Evolutionary conservation across 2,888 invertebrate genomes (phyloP).

Genomic region (Glyphotaelius pellucidus): DNA sequence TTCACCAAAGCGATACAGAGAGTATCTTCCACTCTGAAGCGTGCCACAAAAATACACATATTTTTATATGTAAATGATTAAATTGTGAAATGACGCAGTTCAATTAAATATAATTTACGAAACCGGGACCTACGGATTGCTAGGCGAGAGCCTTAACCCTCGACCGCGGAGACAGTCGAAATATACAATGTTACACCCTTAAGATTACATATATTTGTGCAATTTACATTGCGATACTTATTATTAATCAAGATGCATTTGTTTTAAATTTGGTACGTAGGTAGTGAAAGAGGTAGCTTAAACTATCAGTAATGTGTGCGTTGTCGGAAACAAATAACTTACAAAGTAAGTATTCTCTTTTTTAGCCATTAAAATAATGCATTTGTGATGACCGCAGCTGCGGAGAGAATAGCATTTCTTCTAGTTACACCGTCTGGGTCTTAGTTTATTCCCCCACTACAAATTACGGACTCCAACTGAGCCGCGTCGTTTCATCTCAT

Average conservation of each 20-base stretch:
- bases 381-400: not conserved
- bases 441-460: not conserved
- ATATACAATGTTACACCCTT: too few species aligned
- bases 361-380: not conserved
- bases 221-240: not conserved
- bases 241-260: not conserved
- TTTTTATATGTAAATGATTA: too few species aligned
- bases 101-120: too few species aligned
- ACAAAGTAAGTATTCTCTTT: not conserved
- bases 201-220: too few species aligned
- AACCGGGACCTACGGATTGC: too few species aligned
- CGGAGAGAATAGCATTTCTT: not conserved
- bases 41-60: too few species aligned
- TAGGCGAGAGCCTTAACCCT: too few species aligned
- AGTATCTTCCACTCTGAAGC: too few species aligned
- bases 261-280: not conserved
- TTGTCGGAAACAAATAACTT: not conserved
- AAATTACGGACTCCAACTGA: not conserved
- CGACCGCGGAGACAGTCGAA: too few species aligned
- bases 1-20: too few species aligned
- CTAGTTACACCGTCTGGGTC: not conserved
- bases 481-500: not conserved
- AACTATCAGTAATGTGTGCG: not conserved
- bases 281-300: not conserved
- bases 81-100: too few species aligned